These are phyloP conservation scores for Megaceryle maxima DNA, from an alignment of 2,113 vertebrate genomes.

Conservation along the genomic window DNA sequence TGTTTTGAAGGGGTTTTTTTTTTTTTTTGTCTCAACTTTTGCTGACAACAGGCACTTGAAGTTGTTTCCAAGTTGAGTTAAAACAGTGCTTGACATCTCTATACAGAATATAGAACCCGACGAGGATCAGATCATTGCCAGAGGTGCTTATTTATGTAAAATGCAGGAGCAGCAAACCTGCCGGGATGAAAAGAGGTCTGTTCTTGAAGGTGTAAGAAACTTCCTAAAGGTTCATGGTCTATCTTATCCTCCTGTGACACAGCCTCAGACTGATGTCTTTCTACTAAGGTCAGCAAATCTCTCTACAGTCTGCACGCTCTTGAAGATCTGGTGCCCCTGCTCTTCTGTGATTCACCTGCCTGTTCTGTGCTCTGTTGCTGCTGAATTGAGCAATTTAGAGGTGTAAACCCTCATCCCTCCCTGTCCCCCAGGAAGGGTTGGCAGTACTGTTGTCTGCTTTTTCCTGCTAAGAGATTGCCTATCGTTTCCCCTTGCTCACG, in stretches of 20 bases:
- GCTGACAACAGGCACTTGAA: neutral
- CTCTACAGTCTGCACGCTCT: accelerated
- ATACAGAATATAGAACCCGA: neutral
- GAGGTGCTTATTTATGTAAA: neutral
- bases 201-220: neutral
- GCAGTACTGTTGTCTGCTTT: neutral
- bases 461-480: neutral
- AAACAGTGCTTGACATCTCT: neutral
- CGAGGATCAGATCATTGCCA: neutral
- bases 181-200: neutral
- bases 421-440: accelerated
- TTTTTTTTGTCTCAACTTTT: neutral
- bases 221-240: neutral
- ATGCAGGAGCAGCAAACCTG: neutral
- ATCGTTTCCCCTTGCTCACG: neutral
- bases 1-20: neutral
- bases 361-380: neutral
- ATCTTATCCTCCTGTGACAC: neutral
- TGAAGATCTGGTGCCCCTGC: no score
- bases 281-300: accelerated
- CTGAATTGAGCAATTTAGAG: neutral
- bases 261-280: neutral
- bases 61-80: neutral
- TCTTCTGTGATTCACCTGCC: neutral
- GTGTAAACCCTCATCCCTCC: neutral